These are phyloP conservation scores for Sebastes wilsoni DNA, from an alignment of 2,797 vertebrate genomes.

Conservation along the genomic window DNA sequence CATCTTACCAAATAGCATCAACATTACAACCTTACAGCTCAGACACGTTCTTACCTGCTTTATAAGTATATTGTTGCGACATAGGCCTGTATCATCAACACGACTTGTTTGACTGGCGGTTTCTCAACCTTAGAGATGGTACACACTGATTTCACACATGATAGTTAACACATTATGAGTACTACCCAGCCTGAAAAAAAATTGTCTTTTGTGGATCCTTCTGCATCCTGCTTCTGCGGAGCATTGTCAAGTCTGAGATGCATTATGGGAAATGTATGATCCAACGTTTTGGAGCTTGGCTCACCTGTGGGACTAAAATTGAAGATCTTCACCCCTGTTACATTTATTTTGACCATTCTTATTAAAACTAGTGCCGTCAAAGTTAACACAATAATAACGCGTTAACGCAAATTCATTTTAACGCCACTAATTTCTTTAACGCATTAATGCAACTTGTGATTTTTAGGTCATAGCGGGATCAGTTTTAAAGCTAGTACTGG, in stretches of 20 bases:
- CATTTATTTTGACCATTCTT: background rate
- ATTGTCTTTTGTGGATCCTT: background rate
- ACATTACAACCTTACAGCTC: slow-evolving; percentile 2
- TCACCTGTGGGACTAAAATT: background rate
- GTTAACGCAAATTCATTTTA: accelerated
- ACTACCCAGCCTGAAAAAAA: background rate
- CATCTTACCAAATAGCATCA: slow-evolving; percentile 7
- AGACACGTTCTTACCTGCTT: slow-evolving; percentile 58
- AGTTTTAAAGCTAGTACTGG: too few relatives aligned
- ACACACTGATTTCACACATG: background rate
- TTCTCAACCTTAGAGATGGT: background rate
- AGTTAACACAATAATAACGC: too few relatives aligned
- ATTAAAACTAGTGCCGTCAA: background rate
- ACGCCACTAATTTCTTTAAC: too few relatives aligned
- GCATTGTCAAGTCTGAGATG: background rate
- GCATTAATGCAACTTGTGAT: too few relatives aligned
- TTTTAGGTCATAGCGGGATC: too few relatives aligned
- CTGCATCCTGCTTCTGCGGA: too few relatives aligned
- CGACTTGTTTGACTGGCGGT: slow-evolving; percentile 10
- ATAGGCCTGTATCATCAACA: slow-evolving; percentile 17
- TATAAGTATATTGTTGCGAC: slow-evolving; percentile 21
- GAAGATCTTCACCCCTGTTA: background rate
- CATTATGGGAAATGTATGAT: background rate
- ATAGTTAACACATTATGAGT: background rate
- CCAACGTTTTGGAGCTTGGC: background rate